Percentiles rank a stretch among this genome's conserved stretches.
phyloP scores from a whole-genome alignment of 2,113 vertebrate genomes.

The Trichechus manatus region DNA sequence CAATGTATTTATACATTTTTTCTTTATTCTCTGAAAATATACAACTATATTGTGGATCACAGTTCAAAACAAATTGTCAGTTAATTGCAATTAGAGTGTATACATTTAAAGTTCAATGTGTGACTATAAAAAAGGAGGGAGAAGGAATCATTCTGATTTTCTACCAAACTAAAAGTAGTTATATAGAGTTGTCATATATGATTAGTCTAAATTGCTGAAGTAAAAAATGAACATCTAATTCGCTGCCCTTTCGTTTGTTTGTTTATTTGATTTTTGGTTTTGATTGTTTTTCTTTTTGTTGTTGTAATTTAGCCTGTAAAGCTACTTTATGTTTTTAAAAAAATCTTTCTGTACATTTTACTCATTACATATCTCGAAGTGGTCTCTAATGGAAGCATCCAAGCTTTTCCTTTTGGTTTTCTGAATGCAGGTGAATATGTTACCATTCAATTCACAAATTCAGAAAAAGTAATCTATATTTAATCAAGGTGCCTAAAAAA shows the following conservation, averaged over 20 bases:
- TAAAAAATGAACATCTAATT: constrained; percentile 2
- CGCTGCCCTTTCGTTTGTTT: background rate
- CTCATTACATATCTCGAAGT: constrained; percentile 51
- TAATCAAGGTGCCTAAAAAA: constrained; percentile 25
- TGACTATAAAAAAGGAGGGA: background rate
- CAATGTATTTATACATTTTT: constrained; percentile 65
- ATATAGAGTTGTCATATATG: background rate
- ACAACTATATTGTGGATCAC: constrained; percentile 44
- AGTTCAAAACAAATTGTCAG: background rate
- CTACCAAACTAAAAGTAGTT: background rate
- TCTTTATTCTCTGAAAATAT: constrained; percentile 73
- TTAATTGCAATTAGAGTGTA: constrained; percentile 31
- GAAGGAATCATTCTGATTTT: constrained; percentile 23
- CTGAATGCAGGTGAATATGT: constrained; percentile 44
- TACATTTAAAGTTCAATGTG: background rate
- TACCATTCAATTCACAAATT: constrained; percentile 62
- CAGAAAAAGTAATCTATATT: constrained; percentile 36
- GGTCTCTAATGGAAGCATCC: constrained; percentile 62
- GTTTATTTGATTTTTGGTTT: background rate
- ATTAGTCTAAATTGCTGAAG: constrained; percentile 49
- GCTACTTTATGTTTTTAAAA: background rate
- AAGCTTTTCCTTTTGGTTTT: constrained; percentile 60
- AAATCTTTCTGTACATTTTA: constrained; percentile 65
- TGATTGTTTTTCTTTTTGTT: background rate
- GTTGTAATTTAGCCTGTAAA: background rate